A percentile compares a stretch with the other conserved stretches of the same genome.
Conservation (phyloP, 2,113 vertebrate species). For the Triplophysa tibetana region DNA sequence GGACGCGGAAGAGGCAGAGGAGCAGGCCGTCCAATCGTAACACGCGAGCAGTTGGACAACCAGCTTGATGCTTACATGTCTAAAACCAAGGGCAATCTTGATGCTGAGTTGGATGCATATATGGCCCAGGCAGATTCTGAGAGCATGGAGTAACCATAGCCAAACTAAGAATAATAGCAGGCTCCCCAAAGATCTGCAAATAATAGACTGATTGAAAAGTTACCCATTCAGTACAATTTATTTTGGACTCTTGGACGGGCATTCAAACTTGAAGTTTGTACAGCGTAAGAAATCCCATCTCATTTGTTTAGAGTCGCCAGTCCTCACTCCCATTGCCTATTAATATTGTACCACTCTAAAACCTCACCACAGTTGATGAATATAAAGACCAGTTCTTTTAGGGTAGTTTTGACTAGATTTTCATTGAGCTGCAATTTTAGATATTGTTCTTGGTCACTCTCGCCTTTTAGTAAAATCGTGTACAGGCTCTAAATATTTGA, state of each 20-base stretch:
- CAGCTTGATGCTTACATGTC: constrained; percentile 98
- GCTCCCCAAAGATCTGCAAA: constrained; percentile 16
- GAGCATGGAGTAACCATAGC: constrained; percentile 78
- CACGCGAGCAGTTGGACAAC: constrained; percentile 96
- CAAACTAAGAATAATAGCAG: not conserved
- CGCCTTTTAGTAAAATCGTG: no score
- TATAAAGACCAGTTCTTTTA: not conserved
- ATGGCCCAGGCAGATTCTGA: constrained; percentile 97
- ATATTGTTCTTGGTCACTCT: not conserved
- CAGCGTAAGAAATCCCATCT: not conserved
- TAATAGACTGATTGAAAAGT: constrained; percentile 14
- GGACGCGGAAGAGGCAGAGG: constrained; percentile 86
- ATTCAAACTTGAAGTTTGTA: constrained; percentile 27
- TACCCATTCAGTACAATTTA: not conserved
- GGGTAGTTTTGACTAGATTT: not conserved
- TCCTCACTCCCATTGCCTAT: not conserved
- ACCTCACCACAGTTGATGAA: not conserved
- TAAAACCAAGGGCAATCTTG: constrained; percentile 96
- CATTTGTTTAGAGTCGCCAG: not conserved
- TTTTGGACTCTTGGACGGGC: constrained; percentile 1
- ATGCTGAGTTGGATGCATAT: constrained; percentile 95
- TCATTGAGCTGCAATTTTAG: not conserved
- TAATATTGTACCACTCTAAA: not conserved
- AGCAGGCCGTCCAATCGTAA: constrained; percentile 73
- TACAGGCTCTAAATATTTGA: no score